phyloP scores from a whole-genome alignment of 2,797 vertebrate genomes.

The Enteromius treurensis region DNA sequence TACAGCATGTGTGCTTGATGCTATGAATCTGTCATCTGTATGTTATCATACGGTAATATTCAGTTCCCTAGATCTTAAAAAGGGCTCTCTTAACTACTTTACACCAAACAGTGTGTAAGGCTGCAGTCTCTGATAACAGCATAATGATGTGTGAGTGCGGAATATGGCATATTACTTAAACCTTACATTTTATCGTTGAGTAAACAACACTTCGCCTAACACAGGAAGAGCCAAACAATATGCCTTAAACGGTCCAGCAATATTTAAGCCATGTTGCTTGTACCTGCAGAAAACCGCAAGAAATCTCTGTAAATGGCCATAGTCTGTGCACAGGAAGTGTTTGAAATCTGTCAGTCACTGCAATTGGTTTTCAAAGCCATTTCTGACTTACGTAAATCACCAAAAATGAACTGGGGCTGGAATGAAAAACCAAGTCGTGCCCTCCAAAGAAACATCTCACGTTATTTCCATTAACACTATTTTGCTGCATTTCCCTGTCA shows the following conservation, averaged over 20 bases:
- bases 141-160: background rate
- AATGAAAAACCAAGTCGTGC: background rate
- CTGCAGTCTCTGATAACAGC: background rate
- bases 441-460: background rate
- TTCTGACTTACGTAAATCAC: background rate
- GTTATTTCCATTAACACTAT: background rate
- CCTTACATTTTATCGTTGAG: background rate
- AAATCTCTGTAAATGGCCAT: background rate
- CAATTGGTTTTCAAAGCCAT: background rate
- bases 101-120: background rate
- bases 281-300: background rate
- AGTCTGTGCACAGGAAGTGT: background rate
- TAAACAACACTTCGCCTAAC: background rate
- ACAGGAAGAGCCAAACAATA: constrained; percentile 19
- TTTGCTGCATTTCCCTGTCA: background rate
- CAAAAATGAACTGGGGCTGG: constrained; percentile 1
- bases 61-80: background rate
- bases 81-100: background rate
- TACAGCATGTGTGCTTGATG: background rate
- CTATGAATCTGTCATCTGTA: background rate
- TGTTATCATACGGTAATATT: background rate
- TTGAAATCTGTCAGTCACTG: background rate
- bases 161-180: background rate
- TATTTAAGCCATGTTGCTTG: background rate
- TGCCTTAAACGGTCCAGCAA: background rate